Percentiles rank a stretch among this genome's conserved stretches.
phyloP scores from a whole-genome alignment of 1,140 invertebrate species.

The Helicoverpa armigera region DNA sequence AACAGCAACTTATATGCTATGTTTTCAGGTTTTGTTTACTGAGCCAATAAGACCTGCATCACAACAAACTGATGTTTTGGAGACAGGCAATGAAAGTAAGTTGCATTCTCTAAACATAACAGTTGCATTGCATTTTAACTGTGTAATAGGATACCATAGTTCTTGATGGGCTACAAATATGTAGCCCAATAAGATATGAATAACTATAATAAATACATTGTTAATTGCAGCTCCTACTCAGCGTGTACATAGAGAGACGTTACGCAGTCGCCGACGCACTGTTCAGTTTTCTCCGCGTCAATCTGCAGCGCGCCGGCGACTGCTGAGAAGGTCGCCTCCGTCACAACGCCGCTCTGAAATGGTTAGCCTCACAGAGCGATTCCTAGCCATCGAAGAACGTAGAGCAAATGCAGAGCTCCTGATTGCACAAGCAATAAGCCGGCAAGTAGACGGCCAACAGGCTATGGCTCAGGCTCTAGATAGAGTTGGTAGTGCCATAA shows the following conservation, averaged over 20 bases:
- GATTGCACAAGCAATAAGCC: background rate
- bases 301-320: slow-evolving; percentile 1
- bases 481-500: background rate
- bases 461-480: background rate
- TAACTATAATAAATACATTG: slow-evolving; percentile 1
- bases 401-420: background rate
- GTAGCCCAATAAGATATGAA: background rate
- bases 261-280: background rate
- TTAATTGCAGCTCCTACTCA: slow-evolving; percentile 2
- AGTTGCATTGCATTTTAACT: no score
- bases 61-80: no score
- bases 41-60: no score
- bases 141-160: no score
- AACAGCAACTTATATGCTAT: no score
- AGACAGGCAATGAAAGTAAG: no score
- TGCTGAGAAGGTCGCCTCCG: slow-evolving; percentile 5
- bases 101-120: no score
- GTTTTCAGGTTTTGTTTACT: no score
- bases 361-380: background rate
- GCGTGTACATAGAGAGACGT: background rate
- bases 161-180: no score
- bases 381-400: background rate
- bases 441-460: background rate
- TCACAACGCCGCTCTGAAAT: background rate
- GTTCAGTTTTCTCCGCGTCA: background rate